Percentiles rank a stretch among this genome's conserved stretches.
Conservation (phyloP, 1,140 invertebrate species). For the Drosophila sechellia region DNA sequence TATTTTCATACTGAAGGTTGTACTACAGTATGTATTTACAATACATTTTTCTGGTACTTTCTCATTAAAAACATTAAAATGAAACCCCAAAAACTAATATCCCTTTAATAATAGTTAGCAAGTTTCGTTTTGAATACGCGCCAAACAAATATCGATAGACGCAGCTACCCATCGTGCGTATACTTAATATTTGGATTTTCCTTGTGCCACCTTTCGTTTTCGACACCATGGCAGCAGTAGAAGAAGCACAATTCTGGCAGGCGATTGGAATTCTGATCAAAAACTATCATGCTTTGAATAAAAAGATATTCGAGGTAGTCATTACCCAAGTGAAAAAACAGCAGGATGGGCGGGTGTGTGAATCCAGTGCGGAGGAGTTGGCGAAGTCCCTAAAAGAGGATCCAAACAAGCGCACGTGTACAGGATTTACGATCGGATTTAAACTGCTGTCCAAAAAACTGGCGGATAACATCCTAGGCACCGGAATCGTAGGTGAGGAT, state of each 20-base stretch:
- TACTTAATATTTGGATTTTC: constrained; percentile 1
- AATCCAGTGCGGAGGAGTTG: constrained; percentile 51
- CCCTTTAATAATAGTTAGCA: not conserved
- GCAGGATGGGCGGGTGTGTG: constrained; percentile 22
- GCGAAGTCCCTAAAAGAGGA: constrained; percentile 6
- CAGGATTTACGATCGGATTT: constrained; percentile 54
- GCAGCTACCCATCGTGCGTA: not conserved
- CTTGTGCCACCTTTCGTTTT: not conserved
- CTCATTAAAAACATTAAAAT: no score
- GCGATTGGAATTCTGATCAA: constrained; percentile 67
- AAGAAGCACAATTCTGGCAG: constrained; percentile 70
- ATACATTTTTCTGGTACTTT: no score
- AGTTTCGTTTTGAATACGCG: not conserved
- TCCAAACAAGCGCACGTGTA: constrained; percentile 15
- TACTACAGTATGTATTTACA: no score
- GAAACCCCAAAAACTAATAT: no score
- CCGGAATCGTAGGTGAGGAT: constrained; percentile 56
- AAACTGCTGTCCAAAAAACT: constrained; percentile 75
- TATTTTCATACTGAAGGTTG: no score
- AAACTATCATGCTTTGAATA: constrained; percentile 79
- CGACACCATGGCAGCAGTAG: constrained; percentile 40
- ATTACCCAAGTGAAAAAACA: constrained; percentile 51
- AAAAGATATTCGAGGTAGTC: constrained; percentile 72
- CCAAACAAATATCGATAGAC: constrained; percentile 4
- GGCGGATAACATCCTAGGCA: constrained; percentile 51